phyloP scores from a whole-genome alignment of 2,888 invertebrate genomes.

The Xiphydria camelus region DNA sequence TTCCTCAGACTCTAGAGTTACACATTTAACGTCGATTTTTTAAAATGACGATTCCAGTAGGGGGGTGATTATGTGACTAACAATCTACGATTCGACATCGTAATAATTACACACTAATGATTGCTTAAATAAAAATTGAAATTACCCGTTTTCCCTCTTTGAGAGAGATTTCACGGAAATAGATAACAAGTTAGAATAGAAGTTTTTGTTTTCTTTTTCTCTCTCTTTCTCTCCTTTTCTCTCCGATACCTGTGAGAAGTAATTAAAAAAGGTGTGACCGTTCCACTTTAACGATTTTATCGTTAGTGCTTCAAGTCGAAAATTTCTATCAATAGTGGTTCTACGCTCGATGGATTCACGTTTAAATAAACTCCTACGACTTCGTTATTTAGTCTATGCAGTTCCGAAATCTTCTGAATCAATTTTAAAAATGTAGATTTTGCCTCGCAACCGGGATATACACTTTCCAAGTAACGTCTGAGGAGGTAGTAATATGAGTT shows the following conservation, averaged over 20 bases:
- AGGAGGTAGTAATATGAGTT: slow-evolving; percentile 89
- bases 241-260: too few relatives aligned
- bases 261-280: too few relatives aligned
- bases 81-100: not conserved
- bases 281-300: too few relatives aligned
- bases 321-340: slow-evolving; percentile 92
- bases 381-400: slow-evolving; percentile 85
- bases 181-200: too few relatives aligned
- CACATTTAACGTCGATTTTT: not conserved
- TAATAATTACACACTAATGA: not conserved
- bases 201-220: too few relatives aligned
- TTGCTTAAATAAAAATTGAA: not conserved
- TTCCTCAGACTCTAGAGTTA: too few relatives aligned
- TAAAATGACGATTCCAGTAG: not conserved
- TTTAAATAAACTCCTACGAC: slow-evolving; percentile 91
- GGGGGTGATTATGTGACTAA: too few relatives aligned
- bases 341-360: slow-evolving; percentile 88
- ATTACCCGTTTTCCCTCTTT: too few relatives aligned
- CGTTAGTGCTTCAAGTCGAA: slow-evolving; percentile 79
- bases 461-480: slow-evolving; percentile 80
- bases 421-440: slow-evolving; percentile 84
- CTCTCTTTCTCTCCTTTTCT: too few relatives aligned
- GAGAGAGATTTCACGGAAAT: too few relatives aligned
- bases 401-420: slow-evolving; percentile 88
- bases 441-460: slow-evolving; percentile 84